Evolutionary conservation across 2,888 invertebrate genomes (phyloP), one percentile per base, ranked within the genome.

Genomic region (Zaprionus lineosus): DNA sequence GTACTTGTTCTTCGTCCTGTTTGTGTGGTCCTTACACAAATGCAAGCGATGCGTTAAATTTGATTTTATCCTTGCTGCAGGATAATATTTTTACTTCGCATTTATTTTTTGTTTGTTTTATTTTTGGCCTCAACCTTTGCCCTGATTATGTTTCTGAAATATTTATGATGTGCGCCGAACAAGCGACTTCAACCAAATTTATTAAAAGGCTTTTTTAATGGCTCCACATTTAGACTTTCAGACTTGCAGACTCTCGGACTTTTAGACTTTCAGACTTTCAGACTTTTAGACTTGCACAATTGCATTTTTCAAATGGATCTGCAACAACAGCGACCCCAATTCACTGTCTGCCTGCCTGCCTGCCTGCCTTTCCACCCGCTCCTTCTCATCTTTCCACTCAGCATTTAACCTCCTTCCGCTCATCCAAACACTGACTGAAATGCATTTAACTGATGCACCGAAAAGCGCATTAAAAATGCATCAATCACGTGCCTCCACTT

Each of bases 381-480:
- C n/a, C n/a, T n/a, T n/a, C n/a, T n/a, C n/a, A n/a, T n/a, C n/a
- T n/a, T n/a, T n/a, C n/a, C n/a, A n/a, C n/a, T n/a, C n/a, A n/a
- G n/a, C n/a, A n/a, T n/a, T n/a, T n/a, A n/a, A n/a, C n/a, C n/a
- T n/a, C n/a, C n/a, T n/a, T n/a, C n/a, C n/a, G n/a, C n/a, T n/a
- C n/a, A n/a, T n/a, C n/a, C 24, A 24, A 6, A 24, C 24, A 24
- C 37, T 0, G 15, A 52, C 58, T 52, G 44, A 70, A 60, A 52
- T 43, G 57, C 57, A 64, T 61, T 69, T 50, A 69, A 31, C 51
- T 44, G 40, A 7, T 34, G 41, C 36, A 37, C 57, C 58, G 37
- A 69, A 73, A 74, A 66, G 71, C 84, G 70, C 85, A 86, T 86
- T 86, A 86, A 86, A 86, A 86, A 84, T 84, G 85, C 83, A 86